Base-by-base conservation (phyloP, 1,140 invertebrate species). In the Zeugodacus cucurbitae region DNA sequence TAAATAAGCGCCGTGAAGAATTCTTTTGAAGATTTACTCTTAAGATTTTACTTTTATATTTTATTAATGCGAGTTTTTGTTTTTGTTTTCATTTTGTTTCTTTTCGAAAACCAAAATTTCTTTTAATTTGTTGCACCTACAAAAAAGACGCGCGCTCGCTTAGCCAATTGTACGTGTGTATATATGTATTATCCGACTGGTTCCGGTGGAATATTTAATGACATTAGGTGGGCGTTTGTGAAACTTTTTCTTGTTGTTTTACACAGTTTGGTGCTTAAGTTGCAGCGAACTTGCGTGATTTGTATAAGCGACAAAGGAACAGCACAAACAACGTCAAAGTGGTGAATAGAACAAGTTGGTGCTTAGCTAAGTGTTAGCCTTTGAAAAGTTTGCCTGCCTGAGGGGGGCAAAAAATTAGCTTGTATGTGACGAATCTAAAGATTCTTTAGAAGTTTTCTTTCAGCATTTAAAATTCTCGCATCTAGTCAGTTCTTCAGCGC, bases 201-300 rank as follows among this genome's bases (percentile, higher is more conserved):
- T 82, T 82, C 74, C 74, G 74, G 74, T 82, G 74, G 74, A 82
- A 82, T 48, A 82, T 48, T 82, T 48, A 82, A 82, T 82, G 74
- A 54, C 41, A 48, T 82, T 82, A 26, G 41, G 74, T 82, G 74
- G 74, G 74, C 41, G 74, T 82, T 54, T 82, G 74, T 48, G 74
- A 82, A 82, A 82, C 74, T 82, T 82, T 44, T 82, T 54, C 41
- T 82, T 48, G 26, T 10, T 82, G 37, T 41, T 74, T 74, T 22
- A 41, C 8, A 37, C 67, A 37, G 4, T 37, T 74, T 70, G 32
- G 67, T 2, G 67, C n/a, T 59, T 59, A 6, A 59, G 20, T n/a
- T 59, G 58, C 58, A 59, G 64, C 3, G 32, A 26, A 67, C 4
- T n/a, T 82, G 8, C 41, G 37, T 82, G 74, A 78, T 78, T 78